phyloP scores from a whole-genome alignment of 2,113 vertebrate species.

The Rhodinocichla rosea region DNA sequence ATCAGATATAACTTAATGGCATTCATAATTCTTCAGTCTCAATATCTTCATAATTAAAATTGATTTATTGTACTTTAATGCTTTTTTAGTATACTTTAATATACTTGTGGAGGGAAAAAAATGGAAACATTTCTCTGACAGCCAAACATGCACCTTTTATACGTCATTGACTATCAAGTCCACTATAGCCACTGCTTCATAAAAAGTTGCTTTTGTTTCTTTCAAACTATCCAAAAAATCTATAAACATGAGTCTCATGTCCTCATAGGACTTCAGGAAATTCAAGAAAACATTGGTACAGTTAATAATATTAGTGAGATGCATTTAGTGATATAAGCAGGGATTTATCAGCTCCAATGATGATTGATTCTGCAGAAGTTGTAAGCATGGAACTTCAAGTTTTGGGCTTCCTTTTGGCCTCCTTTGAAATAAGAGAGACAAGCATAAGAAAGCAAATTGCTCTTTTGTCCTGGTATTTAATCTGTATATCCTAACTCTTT shows the following conservation, averaged over 20 bases:
- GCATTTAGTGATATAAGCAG: neutral
- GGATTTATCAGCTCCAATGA: neutral
- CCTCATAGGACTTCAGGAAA: neutral
- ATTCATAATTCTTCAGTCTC: neutral
- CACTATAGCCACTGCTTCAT: neutral
- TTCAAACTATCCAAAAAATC: neutral
- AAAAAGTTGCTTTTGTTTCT: neutral
- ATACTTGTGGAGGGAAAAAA: neutral
- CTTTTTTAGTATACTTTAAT: neutral
- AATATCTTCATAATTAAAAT: neutral
- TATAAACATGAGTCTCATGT: neutral
- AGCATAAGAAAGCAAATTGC: neutral
- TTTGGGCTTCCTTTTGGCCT: neutral
- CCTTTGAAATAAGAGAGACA: neutral
- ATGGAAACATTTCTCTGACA: neutral
- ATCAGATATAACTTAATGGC: neutral
- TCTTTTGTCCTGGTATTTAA: neutral
- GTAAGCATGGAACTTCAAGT: neutral
- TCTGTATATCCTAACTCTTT: neutral
- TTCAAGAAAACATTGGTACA: neutral
- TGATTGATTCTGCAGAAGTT: neutral
- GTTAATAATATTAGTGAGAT: neutral
- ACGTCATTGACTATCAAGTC: neutral
- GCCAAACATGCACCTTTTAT: neutral
- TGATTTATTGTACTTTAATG: neutral